phyloP scores from a whole-genome alignment of 2,113 vertebrate species.

The Larimichthys polyactis region DNA sequence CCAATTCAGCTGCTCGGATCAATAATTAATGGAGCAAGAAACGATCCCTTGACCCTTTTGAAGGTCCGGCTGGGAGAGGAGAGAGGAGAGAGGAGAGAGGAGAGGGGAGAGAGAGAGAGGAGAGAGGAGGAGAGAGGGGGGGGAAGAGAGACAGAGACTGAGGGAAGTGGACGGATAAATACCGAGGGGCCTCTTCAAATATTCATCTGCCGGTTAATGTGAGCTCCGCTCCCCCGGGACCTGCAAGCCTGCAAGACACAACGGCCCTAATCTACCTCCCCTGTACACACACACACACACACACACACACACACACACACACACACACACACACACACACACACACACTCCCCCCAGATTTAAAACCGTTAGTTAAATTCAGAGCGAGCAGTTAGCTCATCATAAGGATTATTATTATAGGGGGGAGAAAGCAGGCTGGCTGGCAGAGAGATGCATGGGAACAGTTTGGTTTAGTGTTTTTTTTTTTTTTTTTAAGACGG shows the following conservation, averaged over 20 bases:
- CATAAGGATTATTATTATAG: slow-evolving; percentile 72
- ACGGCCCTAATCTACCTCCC: slow-evolving; percentile 90
- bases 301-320: slow-evolving; percentile 43
- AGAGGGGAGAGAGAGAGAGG: background rate
- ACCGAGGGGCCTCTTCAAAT: slow-evolving; percentile 96
- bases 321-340: too few species aligned
- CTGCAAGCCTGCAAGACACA: slow-evolving; percentile 87
- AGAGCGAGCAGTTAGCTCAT: slow-evolving; percentile 84
- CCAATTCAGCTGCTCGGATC: slow-evolving; percentile 92
- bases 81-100: background rate
- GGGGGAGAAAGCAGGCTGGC: slow-evolving; percentile 4
- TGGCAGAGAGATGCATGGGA: slow-evolving; percentile 38
- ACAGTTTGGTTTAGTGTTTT: slow-evolving; percentile 28
- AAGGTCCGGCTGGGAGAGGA: slow-evolving; percentile 89
- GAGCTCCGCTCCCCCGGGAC: slow-evolving; percentile 93
- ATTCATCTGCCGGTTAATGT: slow-evolving; percentile 99
- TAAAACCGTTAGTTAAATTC: slow-evolving; percentile 84
- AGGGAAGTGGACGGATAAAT: slow-evolving; percentile 89
- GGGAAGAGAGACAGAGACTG: slow-evolving; percentile 68
- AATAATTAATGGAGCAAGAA: slow-evolving; percentile 95
- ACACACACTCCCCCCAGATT: slow-evolving; percentile 75
- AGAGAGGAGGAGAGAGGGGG: slow-evolving; percentile 1
- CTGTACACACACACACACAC: slow-evolving; percentile 74
- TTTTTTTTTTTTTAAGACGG: background rate
- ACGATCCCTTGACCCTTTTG: slow-evolving; percentile 93